Conservation (phyloP, 2,888 invertebrate genomes). For the Chelonus formosanus region DNA sequence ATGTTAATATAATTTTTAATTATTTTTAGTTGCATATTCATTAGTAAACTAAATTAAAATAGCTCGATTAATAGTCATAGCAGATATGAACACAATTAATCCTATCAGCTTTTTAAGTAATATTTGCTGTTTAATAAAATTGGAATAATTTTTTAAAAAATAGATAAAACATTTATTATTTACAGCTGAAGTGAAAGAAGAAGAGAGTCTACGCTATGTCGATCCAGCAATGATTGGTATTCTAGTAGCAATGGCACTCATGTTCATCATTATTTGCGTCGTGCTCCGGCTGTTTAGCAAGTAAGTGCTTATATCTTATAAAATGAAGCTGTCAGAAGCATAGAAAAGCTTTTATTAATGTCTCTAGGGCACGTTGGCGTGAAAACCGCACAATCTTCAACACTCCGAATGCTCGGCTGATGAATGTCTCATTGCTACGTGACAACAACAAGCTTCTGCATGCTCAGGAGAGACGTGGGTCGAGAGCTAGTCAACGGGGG, state of each 20-base stretch:
- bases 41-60: no score
- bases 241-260: conserved; percentile 88
- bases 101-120: no score
- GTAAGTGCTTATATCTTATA: conserved; percentile 68
- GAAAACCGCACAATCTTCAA: conserved; percentile 94
- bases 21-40: no score
- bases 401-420: conserved; percentile 91
- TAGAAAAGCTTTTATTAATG: no score
- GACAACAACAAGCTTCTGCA: conserved; percentile 84
- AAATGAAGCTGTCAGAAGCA: not conserved
- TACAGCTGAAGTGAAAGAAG: conserved; percentile 69
- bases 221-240: conserved; percentile 93
- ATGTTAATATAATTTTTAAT: not conserved
- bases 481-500: conserved; percentile 79
- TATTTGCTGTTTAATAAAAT: no score
- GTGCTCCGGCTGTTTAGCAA: conserved; percentile 91
- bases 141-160: no score
- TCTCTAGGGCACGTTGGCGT: conserved; percentile 86
- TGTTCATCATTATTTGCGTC: conserved; percentile 94
- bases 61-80: no score
- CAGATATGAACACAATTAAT: no score
- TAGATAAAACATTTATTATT: not conserved
- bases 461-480: conserved; percentile 80
- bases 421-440: conserved; percentile 87
- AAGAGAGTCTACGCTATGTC: conserved; percentile 74